Evolutionary conservation across 1,140 invertebrate species (phyloP), one percentile per base, ranked within the genome.

Genomic region (Ladona fulva): DNA sequence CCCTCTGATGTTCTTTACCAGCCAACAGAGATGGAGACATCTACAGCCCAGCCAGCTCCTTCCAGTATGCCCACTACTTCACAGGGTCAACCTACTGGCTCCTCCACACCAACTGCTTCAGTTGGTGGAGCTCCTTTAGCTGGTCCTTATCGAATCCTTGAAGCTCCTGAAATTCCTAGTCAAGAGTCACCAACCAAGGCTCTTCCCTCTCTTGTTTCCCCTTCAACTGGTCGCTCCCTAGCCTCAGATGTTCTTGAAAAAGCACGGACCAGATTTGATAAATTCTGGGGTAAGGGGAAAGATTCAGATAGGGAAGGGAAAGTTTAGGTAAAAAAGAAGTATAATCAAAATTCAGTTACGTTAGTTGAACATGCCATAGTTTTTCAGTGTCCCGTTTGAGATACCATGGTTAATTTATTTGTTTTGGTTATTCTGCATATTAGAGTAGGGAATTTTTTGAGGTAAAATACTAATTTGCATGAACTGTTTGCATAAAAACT

Each of bases 201-300:
- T 22, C 77, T 12, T 83, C 76, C 82, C 82, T 77, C 84, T 83
- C 77, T 83, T 81, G 79, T 83, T 78, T 85, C 86, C 79, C 82
- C 87, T 8, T 83, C 87, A 78, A 76, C 87, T 83, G 89, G 84
- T 84, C 87, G 82, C 80, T 90, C 80, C 74, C 80, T 86, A 52
- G 92, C 93, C 7, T 90, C 91, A 24, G 93, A 95, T 81, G 92
- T 94, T 25, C 86, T 95, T 25, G 93, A 95, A 82, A 91, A 92
- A 81, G 93, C 94, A 79, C 90, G 92, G 78, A 93, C 91, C 83
- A 90, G 93, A 78, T 94, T 94, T 82, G 93, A 95, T 85, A 91
- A 94, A 81, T 95, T 95, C 85, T 96, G 94, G 94, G 92, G 92
- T 76, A 87, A 87, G 77, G 82, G 80, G 25, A 66, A 66, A 66